phyloP scores from a whole-genome alignment of 2,888 invertebrate genomes.

The Julus scandinavius region DNA sequence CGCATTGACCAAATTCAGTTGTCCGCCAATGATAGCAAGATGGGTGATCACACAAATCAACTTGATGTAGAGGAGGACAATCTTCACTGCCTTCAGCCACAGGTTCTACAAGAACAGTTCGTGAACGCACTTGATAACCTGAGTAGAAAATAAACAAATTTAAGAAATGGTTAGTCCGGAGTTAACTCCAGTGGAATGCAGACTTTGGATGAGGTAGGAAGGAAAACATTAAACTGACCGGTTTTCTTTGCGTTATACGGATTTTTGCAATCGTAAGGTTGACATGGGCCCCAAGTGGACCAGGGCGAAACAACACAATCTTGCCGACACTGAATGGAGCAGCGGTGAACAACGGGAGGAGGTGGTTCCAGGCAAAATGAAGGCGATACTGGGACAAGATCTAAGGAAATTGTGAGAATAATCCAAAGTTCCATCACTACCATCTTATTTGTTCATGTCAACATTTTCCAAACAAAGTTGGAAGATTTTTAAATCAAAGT shows the following conservation, averaged over 20 bases:
- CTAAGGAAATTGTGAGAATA: constrained; percentile 55
- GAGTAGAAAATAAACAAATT: not conserved
- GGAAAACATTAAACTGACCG: not conserved
- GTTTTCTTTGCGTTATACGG: constrained; percentile 55
- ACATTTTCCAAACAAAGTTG: not conserved
- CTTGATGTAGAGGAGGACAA: constrained; percentile 59
- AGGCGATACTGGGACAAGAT: constrained; percentile 58
- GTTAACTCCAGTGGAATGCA: not conserved
- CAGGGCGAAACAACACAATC: constrained; percentile 74
- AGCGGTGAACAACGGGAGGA: constrained; percentile 60
- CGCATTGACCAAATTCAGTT: constrained; percentile 59
- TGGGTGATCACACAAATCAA: constrained; percentile 58
- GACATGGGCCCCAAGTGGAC: constrained; percentile 74
- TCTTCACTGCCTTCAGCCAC: constrained; percentile 66
- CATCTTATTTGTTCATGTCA: not conserved
- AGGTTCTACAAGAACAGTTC: constrained; percentile 70
- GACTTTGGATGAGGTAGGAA: not conserved
- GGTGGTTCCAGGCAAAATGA: constrained; percentile 58
- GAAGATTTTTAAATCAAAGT: too few species aligned
- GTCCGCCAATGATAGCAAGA: constrained; percentile 63
- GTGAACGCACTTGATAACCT: constrained; percentile 64
- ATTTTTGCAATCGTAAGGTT: constrained; percentile 67
- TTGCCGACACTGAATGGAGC: constrained; percentile 72
- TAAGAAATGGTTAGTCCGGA: too few species aligned
- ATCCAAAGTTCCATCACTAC: not conserved